Evolutionary conservation across 2,113 vertebrate species (phyloP).

Genomic region (Grammomys dolichurus): DNA sequence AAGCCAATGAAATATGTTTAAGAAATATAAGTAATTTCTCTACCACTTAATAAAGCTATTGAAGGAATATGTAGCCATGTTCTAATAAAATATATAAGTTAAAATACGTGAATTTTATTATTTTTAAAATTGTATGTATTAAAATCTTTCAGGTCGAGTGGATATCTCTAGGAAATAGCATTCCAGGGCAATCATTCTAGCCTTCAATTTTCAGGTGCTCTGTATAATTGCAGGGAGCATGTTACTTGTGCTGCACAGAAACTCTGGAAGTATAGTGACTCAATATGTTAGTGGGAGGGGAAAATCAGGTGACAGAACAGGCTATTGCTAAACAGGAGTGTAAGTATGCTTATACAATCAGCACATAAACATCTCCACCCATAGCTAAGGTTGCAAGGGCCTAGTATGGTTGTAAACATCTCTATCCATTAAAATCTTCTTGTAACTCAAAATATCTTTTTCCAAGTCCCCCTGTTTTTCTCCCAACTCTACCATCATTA

Average conservation of each 20-base stretch:
- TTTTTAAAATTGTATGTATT: neutral
- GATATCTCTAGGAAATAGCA: neutral
- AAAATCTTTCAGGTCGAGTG: neutral
- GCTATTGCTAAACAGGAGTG: constrained; percentile 55
- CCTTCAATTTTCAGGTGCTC: neutral
- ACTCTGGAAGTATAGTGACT: constrained; percentile 47
- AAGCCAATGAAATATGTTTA: constrained; percentile 11
- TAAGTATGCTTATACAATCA: constrained; percentile 49
- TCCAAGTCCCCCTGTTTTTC: neutral
- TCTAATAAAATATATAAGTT: neutral
- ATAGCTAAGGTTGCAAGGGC: constrained; percentile 60
- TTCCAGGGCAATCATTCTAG: neutral
- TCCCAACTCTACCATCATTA: neutral
- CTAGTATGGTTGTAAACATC: constrained; percentile 36
- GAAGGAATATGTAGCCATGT: neutral
- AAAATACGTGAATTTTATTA: neutral
- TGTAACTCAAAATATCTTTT: neutral
- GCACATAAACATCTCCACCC: constrained; percentile 56
- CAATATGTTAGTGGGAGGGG: constrained; percentile 48
- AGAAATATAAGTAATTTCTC: neutral
- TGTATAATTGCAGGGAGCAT: neutral
- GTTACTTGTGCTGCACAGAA: constrained; percentile 15
- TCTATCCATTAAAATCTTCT: constrained; percentile 17
- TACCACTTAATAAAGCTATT: constrained; percentile 5
- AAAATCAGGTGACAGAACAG: constrained; percentile 49